These are phyloP conservation scores for Heliconius melpomene DNA, from an alignment of 1,140 invertebrate species.

Conservation along the genomic window DNA sequence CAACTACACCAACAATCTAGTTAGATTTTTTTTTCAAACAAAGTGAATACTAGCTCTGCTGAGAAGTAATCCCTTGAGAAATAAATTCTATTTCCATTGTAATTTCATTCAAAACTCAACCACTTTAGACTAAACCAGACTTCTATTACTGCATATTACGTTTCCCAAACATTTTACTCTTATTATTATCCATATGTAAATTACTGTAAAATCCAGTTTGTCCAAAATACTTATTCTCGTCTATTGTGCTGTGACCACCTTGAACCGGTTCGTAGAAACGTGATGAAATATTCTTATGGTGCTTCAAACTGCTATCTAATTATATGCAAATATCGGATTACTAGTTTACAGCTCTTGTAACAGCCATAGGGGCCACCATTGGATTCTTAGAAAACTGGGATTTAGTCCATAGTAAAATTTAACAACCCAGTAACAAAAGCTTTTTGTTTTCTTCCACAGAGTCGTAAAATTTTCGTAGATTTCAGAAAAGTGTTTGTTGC, in stretches of 20 bases:
- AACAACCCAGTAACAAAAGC: not conserved
- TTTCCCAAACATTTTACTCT: no score
- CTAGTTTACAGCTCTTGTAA: not conserved
- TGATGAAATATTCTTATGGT: slow-evolving; percentile 52
- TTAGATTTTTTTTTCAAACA: no score
- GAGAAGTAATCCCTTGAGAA: no score
- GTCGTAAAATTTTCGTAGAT: not conserved
- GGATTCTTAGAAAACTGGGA: not conserved
- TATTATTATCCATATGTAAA: not conserved
- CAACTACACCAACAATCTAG: no score
- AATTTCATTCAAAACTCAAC: no score
- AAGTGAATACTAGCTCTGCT: no score
- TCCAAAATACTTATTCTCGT: not conserved
- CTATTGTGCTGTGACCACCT: not conserved
- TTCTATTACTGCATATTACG: no score
- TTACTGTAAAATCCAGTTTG: not conserved
- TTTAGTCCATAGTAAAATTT: not conserved
- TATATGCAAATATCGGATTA: slow-evolving; percentile 8
- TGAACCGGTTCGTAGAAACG: slow-evolving; percentile 70
- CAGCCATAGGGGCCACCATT: not conserved
- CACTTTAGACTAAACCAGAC: no score
- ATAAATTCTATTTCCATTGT: no score
- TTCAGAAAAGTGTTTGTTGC: not conserved
- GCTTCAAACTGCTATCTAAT: not conserved
- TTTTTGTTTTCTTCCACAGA: not conserved